Base-by-base conservation (phyloP, 2,797 vertebrate genomes). In the Macropodus opercularis region DNA sequence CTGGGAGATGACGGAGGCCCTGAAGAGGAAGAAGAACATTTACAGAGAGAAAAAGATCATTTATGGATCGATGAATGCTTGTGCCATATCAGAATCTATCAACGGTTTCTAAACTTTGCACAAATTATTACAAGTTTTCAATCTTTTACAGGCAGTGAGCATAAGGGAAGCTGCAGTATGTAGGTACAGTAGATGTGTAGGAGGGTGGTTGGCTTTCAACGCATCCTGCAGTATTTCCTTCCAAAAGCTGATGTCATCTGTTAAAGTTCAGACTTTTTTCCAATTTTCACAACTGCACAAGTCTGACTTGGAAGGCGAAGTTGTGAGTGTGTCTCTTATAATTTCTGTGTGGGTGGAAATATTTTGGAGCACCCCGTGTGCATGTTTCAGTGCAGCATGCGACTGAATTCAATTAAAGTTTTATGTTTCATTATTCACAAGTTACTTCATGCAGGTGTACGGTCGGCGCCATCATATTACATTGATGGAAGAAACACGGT, bases 1-100 rank as follows among this genome's bases (percentile, higher is more conserved):
- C 96, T 93, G 1, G 98, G 96, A 77, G 96, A 92, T 47, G 96
- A 98, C 11, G 98, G 98, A 17, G 96, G 95, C 63, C 95, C 98
- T 99, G 82, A 27, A 66, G 52, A 70, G 41, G 74, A 14, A 70
- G 14, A 35, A 53, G 34, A 46, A 5, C 3, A 11, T 47, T 76
- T 39, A 14, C 26, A 69, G 26, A 43, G 17, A 47, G 9, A 39
- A 13, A 44, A 31, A 34, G 17, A 42, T 52, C 40, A 31, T n/a
- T 42, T 7, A 36, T 29, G 11, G 48, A 41, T 21, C 39, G n/a
- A 10, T 39, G 6, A 65, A 48, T 14, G 26, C 22, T 46, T 23
- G 31, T 54, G 8, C 26, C 19, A 3, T 50, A 8, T 23, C 32
- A 13, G 21, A 5, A 66, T 11, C 3, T 19, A 36, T 8, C 26